Percentiles rank a stretch among this genome's conserved stretches.
These are phyloP conservation scores for Nowickia ferox DNA, from an alignment of 2,888 invertebrate species.

Conservation along the genomic window DNA sequence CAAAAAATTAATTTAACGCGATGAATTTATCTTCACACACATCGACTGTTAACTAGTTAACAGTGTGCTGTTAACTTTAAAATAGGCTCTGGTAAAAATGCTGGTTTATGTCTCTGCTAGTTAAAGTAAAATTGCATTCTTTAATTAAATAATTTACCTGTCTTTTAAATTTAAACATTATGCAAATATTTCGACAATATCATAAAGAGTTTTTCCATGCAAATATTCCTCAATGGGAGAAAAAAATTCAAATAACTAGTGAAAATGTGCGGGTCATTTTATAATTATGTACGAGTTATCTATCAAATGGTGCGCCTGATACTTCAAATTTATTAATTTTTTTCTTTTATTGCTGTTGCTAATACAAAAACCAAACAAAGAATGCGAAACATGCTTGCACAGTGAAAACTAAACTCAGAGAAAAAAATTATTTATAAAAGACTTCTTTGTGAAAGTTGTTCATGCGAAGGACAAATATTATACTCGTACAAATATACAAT, in stretches of 20 bases:
- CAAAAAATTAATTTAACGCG: no score
- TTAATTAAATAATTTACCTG: not conserved
- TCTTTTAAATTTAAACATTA: not conserved
- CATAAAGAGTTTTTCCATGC: constrained; percentile 6
- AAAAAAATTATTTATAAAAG: constrained; percentile 33
- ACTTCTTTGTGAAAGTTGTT: constrained; percentile 60
- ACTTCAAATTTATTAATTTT: constrained; percentile 34
- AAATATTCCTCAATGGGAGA: constrained; percentile 10
- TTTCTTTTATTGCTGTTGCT: constrained; percentile 24
- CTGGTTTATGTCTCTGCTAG: no score
- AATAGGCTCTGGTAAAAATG: no score
- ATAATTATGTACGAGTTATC: constrained; percentile 60
- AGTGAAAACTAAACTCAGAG: constrained; percentile 27
- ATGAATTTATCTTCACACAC: no score
- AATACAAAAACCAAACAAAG: constrained; percentile 61
- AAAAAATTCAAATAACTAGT: constrained; percentile 25
- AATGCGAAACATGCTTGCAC: constrained; percentile 50
- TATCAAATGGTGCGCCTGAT: constrained; percentile 48
- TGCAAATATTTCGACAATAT: constrained; percentile 29
- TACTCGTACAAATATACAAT: constrained; percentile 48
- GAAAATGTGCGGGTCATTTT: constrained; percentile 68
- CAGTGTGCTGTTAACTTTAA: no score
- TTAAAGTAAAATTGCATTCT: not conserved
- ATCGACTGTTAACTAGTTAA: no score
- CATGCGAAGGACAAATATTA: constrained; percentile 70